These are phyloP conservation scores for Drosophila pallidifrons DNA, from an alignment of 1,140 invertebrate species.

Conservation along the genomic window DNA sequence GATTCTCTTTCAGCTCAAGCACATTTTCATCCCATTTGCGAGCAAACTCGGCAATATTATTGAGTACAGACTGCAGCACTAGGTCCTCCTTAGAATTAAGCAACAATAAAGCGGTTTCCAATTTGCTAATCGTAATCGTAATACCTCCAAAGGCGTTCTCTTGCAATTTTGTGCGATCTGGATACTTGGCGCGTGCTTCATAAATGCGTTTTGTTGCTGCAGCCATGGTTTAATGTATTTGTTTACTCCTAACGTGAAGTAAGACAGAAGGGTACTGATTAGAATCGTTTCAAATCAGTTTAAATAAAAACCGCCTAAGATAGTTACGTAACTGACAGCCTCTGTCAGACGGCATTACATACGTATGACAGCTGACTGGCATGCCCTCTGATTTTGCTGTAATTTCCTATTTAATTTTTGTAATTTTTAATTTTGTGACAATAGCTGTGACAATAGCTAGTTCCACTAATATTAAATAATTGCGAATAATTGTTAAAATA, in stretches of 20 bases:
- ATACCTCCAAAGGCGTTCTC: slow-evolving; percentile 60
- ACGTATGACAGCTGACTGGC: neutral
- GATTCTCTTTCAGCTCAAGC: slow-evolving; percentile 48
- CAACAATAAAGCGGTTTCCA: slow-evolving; percentile 65
- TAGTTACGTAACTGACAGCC: slow-evolving; percentile 4
- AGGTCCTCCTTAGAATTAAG: slow-evolving; percentile 67
- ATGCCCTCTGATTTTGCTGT: neutral
- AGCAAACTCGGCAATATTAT: slow-evolving; percentile 69
- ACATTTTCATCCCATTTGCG: slow-evolving; percentile 64
- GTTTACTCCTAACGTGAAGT: neutral
- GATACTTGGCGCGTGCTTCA: slow-evolving; percentile 55
- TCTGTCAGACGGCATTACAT: neutral
- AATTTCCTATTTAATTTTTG: neutral
- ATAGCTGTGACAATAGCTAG: no score
- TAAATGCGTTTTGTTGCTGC: slow-evolving; percentile 64
- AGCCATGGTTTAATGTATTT: slow-evolving; percentile 48
- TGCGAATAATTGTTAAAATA: no score
- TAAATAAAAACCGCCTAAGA: neutral
- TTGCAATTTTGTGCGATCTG: slow-evolving; percentile 64
- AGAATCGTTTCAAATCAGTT: neutral
- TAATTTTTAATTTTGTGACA: neutral
- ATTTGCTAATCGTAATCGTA: slow-evolving; percentile 52
- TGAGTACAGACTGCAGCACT: slow-evolving; percentile 63
- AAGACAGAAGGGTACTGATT: neutral
- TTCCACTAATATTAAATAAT: neutral